Percentiles rank a stretch among this genome's conserved stretches.
Conservation (phyloP, 2,797 vertebrate species). For the Stomatorhinus walkeri region DNA sequence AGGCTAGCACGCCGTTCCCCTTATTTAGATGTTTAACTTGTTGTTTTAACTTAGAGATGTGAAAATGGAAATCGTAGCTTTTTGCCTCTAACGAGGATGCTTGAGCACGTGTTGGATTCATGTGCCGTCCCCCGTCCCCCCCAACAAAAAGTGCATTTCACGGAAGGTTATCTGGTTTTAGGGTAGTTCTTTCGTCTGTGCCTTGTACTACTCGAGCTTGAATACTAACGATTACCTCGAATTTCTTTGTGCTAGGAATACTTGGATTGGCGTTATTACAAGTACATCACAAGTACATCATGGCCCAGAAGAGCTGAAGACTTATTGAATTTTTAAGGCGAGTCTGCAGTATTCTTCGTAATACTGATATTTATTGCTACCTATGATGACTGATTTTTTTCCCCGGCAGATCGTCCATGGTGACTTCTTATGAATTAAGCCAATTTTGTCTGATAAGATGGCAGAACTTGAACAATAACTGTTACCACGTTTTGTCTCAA, state of each 20-base stretch:
- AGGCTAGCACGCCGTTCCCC: neutral
- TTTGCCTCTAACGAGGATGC: neutral
- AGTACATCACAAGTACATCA: too few relatives aligned
- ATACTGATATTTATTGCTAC: slow-evolving; percentile 21
- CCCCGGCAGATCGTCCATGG: slow-evolving; percentile 28
- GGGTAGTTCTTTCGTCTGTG: neutral
- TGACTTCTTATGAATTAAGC: slow-evolving; percentile 21
- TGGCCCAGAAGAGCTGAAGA: neutral
- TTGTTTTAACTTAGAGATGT: neutral
- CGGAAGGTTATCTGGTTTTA: neutral
- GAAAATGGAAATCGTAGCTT: neutral
- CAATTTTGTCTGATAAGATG: slow-evolving; percentile 23
- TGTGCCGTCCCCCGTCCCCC: neutral
- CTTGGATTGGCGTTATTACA: neutral
- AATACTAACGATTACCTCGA: neutral
- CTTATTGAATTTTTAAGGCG: neutral
- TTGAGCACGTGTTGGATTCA: neutral
- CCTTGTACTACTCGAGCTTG: neutral
- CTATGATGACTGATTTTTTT: slow-evolving; percentile 31
- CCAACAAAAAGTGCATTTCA: neutral
- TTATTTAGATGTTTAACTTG: neutral
- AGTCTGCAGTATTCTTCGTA: neutral
- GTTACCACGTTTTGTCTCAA: neutral
- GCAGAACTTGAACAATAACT: neutral
- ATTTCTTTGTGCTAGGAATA: neutral